Conservation (phyloP, 2,888 invertebrate species). For the Pammene fasciana region DNA sequence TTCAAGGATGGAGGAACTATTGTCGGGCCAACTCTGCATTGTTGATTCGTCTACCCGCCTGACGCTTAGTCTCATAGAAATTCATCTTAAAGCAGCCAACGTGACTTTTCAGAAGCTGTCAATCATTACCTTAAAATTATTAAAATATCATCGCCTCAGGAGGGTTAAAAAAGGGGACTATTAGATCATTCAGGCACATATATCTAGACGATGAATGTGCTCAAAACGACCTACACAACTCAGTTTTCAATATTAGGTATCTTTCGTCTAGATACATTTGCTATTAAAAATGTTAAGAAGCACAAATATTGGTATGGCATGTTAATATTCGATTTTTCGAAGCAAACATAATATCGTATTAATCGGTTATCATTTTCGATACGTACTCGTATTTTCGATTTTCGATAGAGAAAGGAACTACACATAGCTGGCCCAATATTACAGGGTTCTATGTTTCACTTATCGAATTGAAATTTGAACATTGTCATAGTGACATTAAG, state of each 20-base stretch:
- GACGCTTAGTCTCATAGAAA: neutral
- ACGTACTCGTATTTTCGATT: no score
- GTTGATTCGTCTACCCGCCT: constrained; percentile 7
- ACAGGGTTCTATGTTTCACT: no score
- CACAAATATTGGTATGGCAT: constrained; percentile 13
- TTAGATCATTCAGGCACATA: constrained; percentile 4
- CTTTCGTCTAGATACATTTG: constrained; percentile 9
- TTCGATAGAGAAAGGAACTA: no score
- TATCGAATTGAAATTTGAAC: no score
- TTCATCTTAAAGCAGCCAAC: neutral
- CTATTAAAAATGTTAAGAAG: neutral
- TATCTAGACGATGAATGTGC: constrained; percentile 6
- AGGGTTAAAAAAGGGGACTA: neutral
- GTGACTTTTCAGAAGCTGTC: neutral
- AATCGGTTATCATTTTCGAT: no score
- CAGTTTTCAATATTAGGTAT: neutral
- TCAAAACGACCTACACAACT: neutral
- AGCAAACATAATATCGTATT: neutral
- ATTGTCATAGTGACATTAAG: no score
- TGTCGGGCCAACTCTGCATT: neutral
- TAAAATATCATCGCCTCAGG: neutral
- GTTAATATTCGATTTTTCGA: neutral
- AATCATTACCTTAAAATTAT: neutral
- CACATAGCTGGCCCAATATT: no score
- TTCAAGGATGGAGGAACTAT: constrained; percentile 11